Conservation (phyloP, 2,888 invertebrate genomes). For the Drosophila anceps region DNA sequence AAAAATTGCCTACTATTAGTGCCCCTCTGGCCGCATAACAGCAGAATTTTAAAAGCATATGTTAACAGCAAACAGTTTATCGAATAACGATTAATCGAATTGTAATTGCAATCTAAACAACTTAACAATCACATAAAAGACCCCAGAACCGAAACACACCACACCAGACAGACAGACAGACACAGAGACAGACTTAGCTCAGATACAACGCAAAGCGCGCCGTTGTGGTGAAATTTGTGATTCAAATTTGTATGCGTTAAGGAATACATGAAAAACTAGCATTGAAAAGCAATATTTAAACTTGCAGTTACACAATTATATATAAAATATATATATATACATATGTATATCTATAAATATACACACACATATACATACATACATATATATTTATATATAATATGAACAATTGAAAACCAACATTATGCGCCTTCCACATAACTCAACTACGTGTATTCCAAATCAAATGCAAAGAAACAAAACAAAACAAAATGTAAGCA, state of each 20-base stretch:
- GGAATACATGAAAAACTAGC: slow-evolving; percentile 2
- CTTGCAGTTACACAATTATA: slow-evolving; percentile 29
- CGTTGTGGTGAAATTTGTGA: slow-evolving; percentile 53
- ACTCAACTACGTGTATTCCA: slow-evolving; percentile 65
- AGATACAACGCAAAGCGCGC: slow-evolving; percentile 52
- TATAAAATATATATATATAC: slow-evolving; percentile 17
- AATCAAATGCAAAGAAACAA: slow-evolving; percentile 58
- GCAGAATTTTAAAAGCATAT: slow-evolving; percentile 33
- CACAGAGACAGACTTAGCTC: slow-evolving; percentile 36
- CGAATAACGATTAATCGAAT: slow-evolving; percentile 28
- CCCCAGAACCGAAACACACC: slow-evolving; percentile 14
- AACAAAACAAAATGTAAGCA: slow-evolving; percentile 1
- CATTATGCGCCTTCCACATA: slow-evolving; percentile 59
- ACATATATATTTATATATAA: slow-evolving; percentile 16
- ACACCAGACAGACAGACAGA: slow-evolving; percentile 5
- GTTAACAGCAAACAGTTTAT: slow-evolving; percentile 15
- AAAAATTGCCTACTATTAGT: slow-evolving; percentile 1
- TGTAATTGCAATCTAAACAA: slow-evolving; percentile 22
- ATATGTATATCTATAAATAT: slow-evolving; percentile 18
- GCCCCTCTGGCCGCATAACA: slow-evolving; percentile 1
- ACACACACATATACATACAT: slow-evolving; percentile 18
- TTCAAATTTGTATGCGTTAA: slow-evolving; percentile 32
- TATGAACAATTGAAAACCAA: slow-evolving; percentile 30
- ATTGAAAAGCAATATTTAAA: slow-evolving; percentile 58
- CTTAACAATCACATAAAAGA: slow-evolving; percentile 10